Evolutionary conservation across 2,797 vertebrate genomes (phyloP), one percentile per base, ranked within the genome.

Genomic region (Sus cebifrons): DNA sequence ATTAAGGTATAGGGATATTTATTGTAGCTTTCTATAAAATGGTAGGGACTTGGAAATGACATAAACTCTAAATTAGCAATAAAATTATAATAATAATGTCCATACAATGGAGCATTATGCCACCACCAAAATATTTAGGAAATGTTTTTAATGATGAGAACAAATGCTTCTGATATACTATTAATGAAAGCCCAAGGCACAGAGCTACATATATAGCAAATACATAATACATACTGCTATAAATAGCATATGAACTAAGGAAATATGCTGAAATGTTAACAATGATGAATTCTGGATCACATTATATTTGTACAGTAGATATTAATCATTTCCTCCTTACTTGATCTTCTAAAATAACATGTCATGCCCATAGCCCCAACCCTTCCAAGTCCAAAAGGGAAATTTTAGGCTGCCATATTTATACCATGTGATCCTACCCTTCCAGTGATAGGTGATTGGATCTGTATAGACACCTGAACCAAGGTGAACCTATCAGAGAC

Each of bases 311-410:
- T 15, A 14, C 3, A 82, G n/a, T 27, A 70, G 44, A 68, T 64
- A 15, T 27, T 64, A 86, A 29, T 44, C 25, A 58, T 89, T 88
- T 85, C 64, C 68, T 65, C 62, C 49, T 62, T 20, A 62, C 52
- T 68, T n/a, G 20, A 68, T 85, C 62, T 92, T 89, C 65, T 81
- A 95, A 73, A 93, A 78, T 82, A 86, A 75, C 74, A 7, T 21
- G 4, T 62, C 20, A 49, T 40, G 79, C 16, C 3, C n/a, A 21
- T n/a, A 64, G 23, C 15, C 27, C 18, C 16, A 23, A 23, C 1
- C 5, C 29, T 52, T 84, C 54, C 10, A 68, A 60, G 71, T 25
- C 36, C 32, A n/a, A n/a, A 77, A 89, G 44, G 16, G 23, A 20
- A 58, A 17, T 60, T 27, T 85, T 62, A 97, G 84, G 25, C 25